Conservation (phyloP, 2,888 invertebrate genomes). For the Diarsia dahlii region DNA sequence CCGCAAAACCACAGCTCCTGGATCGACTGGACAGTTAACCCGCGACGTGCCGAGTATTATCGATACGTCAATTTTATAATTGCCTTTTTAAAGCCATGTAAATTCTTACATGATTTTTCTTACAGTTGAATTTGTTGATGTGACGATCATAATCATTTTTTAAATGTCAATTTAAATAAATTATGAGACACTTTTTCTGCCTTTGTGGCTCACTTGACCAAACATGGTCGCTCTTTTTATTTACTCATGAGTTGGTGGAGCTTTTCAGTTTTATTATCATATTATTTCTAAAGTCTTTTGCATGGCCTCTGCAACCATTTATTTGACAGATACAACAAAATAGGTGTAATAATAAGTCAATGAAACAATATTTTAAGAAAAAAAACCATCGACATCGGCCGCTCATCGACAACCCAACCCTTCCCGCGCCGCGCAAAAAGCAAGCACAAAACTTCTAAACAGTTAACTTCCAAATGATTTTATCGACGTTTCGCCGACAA, state of each 20-base stretch:
- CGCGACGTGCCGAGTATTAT: constrained; percentile 72
- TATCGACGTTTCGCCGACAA: constrained; percentile 71
- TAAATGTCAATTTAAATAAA: not conserved
- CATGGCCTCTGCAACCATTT: too few relatives aligned
- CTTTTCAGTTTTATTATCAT: too few relatives aligned
- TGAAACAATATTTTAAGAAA: not conserved
- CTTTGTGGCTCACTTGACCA: not conserved
- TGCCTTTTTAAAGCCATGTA: constrained; percentile 63
- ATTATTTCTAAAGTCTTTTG: too few relatives aligned
- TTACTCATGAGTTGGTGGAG: too few relatives aligned
- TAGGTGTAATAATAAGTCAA: not conserved
- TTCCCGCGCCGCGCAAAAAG: constrained; percentile 54
- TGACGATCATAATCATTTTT: not conserved
- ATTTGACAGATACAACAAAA: too few relatives aligned
- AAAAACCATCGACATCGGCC: constrained; percentile 44
- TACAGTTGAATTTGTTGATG: constrained; percentile 17
- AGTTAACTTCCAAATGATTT: constrained; percentile 70
- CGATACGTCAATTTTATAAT: constrained; percentile 78
- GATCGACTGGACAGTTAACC: constrained; percentile 81
- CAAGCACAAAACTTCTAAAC: constrained; percentile 63
- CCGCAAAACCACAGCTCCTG: constrained; percentile 89
- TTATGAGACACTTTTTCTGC: too few relatives aligned
- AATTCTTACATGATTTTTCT: constrained; percentile 33
- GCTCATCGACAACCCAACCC: constrained; percentile 39
- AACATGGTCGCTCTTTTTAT: too few relatives aligned